These are phyloP conservation scores for Coenobita brevimanus DNA, from an alignment of 1,140 invertebrate genomes.

Conservation along the genomic window DNA sequence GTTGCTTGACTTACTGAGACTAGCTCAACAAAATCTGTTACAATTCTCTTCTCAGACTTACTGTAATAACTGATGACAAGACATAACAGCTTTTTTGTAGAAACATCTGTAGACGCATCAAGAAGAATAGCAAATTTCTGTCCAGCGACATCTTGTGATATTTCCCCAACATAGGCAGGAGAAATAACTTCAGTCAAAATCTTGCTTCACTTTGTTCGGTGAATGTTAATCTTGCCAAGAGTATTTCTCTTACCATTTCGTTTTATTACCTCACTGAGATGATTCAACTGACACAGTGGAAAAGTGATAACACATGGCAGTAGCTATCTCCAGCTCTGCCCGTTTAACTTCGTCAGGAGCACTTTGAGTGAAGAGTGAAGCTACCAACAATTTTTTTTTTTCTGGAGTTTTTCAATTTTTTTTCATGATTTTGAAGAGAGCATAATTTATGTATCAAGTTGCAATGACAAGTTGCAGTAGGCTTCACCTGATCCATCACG, in stretches of 20 bases:
- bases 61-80: constrained; percentile 9
- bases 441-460: background rate
- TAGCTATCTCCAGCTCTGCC: constrained; percentile 14
- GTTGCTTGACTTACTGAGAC: no score
- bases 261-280: background rate
- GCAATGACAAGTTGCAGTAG: constrained; percentile 13
- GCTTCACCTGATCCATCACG: constrained; percentile 18
- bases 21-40: no score
- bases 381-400: no score
- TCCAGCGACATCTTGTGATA: background rate
- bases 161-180: background rate
- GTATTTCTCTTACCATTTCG: constrained; percentile 8
- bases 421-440: constrained; percentile 23
- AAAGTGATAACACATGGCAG: constrained; percentile 1
- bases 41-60: constrained; percentile 7
- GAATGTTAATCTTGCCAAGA: constrained; percentile 8
- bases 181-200: constrained; percentile 14
- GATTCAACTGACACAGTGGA: constrained; percentile 2
- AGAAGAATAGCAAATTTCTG: constrained; percentile 6
- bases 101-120: constrained; percentile 1
- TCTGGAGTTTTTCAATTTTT: background rate
- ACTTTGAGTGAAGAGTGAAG: constrained; percentile 9
- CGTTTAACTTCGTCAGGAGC: constrained; percentile 9
- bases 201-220: constrained; percentile 10
- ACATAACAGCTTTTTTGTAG: background rate